phyloP scores from a whole-genome alignment of 1,140 invertebrate genomes.

The Cotesia typhae region DNA sequence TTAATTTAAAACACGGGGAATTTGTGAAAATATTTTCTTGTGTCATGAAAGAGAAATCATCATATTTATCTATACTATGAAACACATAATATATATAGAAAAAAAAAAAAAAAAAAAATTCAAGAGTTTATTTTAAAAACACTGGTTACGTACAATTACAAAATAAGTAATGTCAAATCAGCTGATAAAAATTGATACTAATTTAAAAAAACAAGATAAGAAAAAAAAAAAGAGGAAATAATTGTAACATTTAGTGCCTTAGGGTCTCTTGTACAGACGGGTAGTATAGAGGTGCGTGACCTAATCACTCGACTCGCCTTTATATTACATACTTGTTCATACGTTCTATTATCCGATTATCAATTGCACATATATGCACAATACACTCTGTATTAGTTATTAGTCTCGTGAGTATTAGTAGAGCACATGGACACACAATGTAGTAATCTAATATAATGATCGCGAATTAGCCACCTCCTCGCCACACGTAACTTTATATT shows the following conservation, averaged over 20 bases:
- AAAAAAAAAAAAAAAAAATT: not conserved
- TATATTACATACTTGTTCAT: conserved; percentile 22
- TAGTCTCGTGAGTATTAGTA: too few species aligned
- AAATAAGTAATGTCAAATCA: too few species aligned
- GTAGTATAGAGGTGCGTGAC: conserved; percentile 54
- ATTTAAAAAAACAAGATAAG: not conserved
- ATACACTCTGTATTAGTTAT: too few species aligned
- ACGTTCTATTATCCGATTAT: too few species aligned
- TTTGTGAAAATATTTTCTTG: not conserved
- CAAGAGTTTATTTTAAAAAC: too few species aligned
- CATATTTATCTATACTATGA: too few species aligned
- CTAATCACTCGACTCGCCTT: conserved; percentile 56
- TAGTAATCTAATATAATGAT: too few species aligned
- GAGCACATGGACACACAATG: too few species aligned
- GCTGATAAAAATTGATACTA: not conserved
- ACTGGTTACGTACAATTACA: too few species aligned
- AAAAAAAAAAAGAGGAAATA: not conserved
- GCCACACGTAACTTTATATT: too few species aligned
- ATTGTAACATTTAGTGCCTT: not conserved
- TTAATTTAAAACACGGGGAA: conserved; percentile 7
- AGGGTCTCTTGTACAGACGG: not conserved
- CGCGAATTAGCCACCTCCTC: too few species aligned
- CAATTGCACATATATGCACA: too few species aligned
- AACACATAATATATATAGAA: not conserved
- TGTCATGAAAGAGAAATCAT: conserved; percentile 13